phyloP scores from a whole-genome alignment of 2,113 vertebrate species.

The Sciurus niger region DNA sequence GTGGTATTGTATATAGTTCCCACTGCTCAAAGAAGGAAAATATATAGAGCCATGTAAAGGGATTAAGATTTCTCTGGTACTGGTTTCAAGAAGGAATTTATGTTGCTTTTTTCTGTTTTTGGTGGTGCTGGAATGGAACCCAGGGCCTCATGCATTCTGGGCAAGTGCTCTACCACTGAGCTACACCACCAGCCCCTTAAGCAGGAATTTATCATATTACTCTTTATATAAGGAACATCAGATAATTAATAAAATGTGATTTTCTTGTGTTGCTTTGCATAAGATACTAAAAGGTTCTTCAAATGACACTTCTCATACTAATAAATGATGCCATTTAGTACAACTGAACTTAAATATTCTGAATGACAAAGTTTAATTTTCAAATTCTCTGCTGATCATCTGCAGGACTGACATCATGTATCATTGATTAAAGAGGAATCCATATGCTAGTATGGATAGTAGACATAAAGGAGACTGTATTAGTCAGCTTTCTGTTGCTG shows the following conservation, averaged over 20 bases:
- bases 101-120: too few relatives aligned
- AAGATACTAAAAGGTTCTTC: conserved; percentile 26
- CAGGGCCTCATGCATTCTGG: too few relatives aligned
- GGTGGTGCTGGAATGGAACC: too few relatives aligned
- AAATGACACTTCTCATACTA: conserved; percentile 5
- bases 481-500: too few relatives aligned
- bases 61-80: neutral
- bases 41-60: neutral
- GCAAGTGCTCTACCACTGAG: too few relatives aligned
- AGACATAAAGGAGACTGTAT: neutral
- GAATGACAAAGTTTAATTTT: neutral
- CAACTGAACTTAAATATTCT: neutral
- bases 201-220: conserved; percentile 19
- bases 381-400: neutral
- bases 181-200: neutral
- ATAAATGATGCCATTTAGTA: neutral
- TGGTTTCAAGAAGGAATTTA: neutral
- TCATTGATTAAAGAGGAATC: neutral
- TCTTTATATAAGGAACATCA: conserved; percentile 13
- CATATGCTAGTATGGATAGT: neutral
- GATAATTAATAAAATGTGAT: neutral
- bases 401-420: neutral
- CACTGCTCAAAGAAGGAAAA: conserved; percentile 44
- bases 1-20: neutral
- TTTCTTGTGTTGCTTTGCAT: conserved; percentile 7